phyloP scores from a whole-genome alignment of 2,888 invertebrate species.

The Pocota personata region DNA sequence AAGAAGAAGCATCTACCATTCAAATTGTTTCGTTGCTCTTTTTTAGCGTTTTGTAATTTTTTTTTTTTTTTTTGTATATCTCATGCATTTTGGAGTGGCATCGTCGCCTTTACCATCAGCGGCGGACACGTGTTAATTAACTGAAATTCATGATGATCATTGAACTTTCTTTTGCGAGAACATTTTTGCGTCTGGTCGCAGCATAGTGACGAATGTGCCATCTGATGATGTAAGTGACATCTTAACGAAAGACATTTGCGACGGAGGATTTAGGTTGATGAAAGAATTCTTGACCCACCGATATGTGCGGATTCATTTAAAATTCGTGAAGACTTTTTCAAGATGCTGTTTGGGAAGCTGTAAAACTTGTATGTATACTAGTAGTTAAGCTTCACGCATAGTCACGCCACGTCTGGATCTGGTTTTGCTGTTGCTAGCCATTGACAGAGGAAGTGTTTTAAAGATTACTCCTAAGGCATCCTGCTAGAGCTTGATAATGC shows the following conservation, averaged over 20 bases:
- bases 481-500: too few species aligned
- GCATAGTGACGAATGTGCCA: constrained; percentile 15
- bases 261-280: not conserved
- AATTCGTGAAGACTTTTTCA: too few species aligned
- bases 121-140: constrained; percentile 76
- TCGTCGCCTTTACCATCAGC: constrained; percentile 50
- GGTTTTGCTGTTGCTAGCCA: too few species aligned
- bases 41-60: not conserved
- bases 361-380: too few species aligned
- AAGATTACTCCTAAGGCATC: too few species aligned
- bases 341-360: too few species aligned
- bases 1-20: constrained; percentile 17
- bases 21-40: not conserved
- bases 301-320: too few species aligned
- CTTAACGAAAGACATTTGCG: not conserved
- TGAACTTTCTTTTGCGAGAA: constrained; percentile 61
- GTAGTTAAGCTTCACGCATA: too few species aligned
- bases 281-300: too few species aligned
- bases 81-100: constrained; percentile 56
- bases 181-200: constrained; percentile 24
- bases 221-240: constrained; percentile 51
- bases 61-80: constrained; percentile 27
- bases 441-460: too few species aligned
- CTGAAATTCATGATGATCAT: constrained; percentile 72
- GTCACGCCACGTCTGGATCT: too few species aligned